phyloP scores from a whole-genome alignment of 2,797 vertebrate species.

The Morelia viridis region DNA sequence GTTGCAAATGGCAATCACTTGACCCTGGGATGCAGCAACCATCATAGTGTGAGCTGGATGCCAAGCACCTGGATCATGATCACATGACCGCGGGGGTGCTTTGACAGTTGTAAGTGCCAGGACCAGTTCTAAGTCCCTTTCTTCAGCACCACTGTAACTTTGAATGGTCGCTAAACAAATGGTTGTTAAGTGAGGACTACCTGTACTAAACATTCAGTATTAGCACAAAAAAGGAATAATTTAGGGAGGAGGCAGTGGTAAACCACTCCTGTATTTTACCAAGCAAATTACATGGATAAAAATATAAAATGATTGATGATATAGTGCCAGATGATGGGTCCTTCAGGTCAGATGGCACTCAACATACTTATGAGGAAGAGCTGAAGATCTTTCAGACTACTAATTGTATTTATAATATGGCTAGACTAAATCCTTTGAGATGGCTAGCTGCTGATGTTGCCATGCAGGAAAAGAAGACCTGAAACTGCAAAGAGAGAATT shows the following conservation, averaged over 20 bases:
- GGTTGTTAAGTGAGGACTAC: no score
- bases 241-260: slow-evolving; percentile 12
- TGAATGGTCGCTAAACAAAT: no score
- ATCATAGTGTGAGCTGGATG: no score
- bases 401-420: background rate
- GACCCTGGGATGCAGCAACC: no score
- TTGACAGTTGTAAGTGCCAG: no score
- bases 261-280: background rate
- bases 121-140: no score
- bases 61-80: no score
- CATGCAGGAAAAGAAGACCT: background rate
- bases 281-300: background rate
- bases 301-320: background rate
- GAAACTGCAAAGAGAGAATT: background rate
- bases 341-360: background rate
- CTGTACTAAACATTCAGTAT: slow-evolving; percentile 52
- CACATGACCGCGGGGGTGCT: no score
- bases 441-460: background rate
- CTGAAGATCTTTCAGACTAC: background rate
- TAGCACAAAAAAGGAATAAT: slow-evolving; percentile 48
- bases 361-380: background rate
- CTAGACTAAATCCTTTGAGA: background rate
- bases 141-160: no score
- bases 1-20: no score
- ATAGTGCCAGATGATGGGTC: background rate